Evolutionary conservation across 1,140 invertebrate genomes (phyloP).

Genomic region (Saxidomus purpurata): DNA sequence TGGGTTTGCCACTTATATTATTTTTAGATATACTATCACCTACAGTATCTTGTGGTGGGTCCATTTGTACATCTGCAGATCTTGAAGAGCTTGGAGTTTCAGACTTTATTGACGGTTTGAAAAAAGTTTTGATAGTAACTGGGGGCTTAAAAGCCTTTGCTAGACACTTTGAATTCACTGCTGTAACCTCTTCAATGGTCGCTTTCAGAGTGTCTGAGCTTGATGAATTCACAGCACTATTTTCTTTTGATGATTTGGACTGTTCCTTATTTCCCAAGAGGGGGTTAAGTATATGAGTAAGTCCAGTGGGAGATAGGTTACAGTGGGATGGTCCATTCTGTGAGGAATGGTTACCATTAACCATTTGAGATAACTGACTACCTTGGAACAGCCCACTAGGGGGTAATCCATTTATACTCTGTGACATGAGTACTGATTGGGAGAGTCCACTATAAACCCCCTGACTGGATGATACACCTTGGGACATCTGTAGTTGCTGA

Average conservation of each 20-base stretch:
- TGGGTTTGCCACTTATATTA: background rate
- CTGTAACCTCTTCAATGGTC: conserved; percentile 72
- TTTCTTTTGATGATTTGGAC: background rate
- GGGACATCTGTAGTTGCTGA: conserved; percentile 16
- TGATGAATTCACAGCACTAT: background rate
- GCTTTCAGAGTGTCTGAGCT: conserved; percentile 1
- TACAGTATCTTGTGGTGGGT: background rate
- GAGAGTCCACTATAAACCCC: conserved; percentile 24
- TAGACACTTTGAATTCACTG: conserved; percentile 76
- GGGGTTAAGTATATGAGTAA: background rate
- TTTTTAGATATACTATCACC: no score
- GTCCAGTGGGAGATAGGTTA: background rate
- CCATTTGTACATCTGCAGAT: background rate
- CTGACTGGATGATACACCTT: background rate
- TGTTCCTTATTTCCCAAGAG: background rate
- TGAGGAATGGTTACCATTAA: background rate
- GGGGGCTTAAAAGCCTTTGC: conserved; percentile 79
- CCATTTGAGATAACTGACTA: background rate
- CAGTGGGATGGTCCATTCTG: conserved; percentile 1
- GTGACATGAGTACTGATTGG: background rate
- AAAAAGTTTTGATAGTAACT: conserved; percentile 82
- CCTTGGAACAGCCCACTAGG: conserved; percentile 1
- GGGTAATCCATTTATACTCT: background rate
- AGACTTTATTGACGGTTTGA: conserved; percentile 73
- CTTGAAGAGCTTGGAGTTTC: background rate